Conservation (phyloP, 2,888 invertebrate genomes). For the Zaprionus lineosus region DNA sequence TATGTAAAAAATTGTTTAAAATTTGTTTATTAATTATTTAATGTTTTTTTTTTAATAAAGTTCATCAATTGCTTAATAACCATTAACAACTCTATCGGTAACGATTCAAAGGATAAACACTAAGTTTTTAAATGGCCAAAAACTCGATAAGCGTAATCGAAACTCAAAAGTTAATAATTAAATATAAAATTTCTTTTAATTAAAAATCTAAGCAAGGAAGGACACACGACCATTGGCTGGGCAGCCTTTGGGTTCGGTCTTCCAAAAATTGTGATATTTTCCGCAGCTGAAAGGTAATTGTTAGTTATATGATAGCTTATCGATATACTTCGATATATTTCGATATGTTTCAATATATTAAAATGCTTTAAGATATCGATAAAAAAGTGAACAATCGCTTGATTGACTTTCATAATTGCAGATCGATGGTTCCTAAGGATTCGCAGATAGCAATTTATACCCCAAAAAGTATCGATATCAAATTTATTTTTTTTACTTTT, state of each 20-base stretch:
- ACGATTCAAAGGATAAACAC: conserved; percentile 5
- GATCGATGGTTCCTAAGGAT: too few relatives aligned
- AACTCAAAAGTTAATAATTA: too few relatives aligned
- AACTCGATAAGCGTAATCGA: too few relatives aligned
- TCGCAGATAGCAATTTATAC: too few relatives aligned
- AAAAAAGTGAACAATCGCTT: too few relatives aligned
- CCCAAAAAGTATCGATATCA: too few relatives aligned
- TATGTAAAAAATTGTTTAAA: conserved; percentile 26
- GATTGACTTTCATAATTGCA: too few relatives aligned
- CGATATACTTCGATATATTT: too few relatives aligned
- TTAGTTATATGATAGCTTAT: neutral
- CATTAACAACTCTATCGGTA: conserved; percentile 14
- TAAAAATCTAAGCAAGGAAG: neutral
- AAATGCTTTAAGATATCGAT: too few relatives aligned
- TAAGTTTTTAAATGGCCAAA: conserved; percentile 5
- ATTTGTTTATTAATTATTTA: conserved; percentile 1
- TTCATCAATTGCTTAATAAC: conserved; percentile 7
- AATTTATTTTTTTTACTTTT: too few relatives aligned
- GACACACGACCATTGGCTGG: neutral
- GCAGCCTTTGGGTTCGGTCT: too few relatives aligned
- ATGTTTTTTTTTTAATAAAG: conserved; percentile 1
- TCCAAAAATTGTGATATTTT: conserved; percentile 54
- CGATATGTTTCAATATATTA: too few relatives aligned
- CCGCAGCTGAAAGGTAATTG: conserved; percentile 30
- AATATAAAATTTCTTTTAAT: neutral